phyloP scores from a whole-genome alignment of 2,888 invertebrate genomes.

The Caenorhabditis angaria region DNA sequence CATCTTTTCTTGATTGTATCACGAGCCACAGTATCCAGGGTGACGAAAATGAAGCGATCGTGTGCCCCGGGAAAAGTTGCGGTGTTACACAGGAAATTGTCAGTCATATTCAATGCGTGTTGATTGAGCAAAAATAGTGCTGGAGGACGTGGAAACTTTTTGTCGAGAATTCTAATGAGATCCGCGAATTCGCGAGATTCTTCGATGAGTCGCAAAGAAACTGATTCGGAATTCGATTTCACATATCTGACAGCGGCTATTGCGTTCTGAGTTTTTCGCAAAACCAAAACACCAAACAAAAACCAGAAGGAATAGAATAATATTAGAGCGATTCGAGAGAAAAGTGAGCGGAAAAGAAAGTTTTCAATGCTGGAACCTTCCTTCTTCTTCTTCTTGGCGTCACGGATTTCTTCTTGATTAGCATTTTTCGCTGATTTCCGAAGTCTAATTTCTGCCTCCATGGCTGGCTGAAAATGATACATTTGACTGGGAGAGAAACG shows the following conservation, averaged over 20 bases:
- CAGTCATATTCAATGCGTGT: conserved; percentile 71
- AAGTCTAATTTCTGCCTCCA: not conserved
- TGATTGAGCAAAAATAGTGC: conserved; percentile 71
- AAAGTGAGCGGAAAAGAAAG: conserved; percentile 10
- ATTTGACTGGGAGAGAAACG: not conserved
- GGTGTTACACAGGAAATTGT: conserved; percentile 71
- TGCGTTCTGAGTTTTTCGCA: conserved; percentile 69
- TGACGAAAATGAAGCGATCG: conserved; percentile 69
- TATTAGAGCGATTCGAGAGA: conserved; percentile 29
- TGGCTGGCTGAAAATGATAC: not conserved
- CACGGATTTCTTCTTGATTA: not conserved
- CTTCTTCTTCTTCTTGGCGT: not conserved
- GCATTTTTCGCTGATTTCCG: not conserved
- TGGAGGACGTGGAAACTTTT: conserved; percentile 63
- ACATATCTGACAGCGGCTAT: conserved; percentile 70
- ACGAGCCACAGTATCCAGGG: conserved; percentile 65
- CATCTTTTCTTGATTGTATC: conserved; percentile 61
- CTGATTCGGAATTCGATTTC: conserved; percentile 61
- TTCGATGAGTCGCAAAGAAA: conserved; percentile 60
- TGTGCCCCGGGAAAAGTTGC: conserved; percentile 47
- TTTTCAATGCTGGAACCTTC: not conserved
- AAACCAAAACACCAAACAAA: conserved; percentile 61
- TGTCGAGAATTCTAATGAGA: conserved; percentile 40
- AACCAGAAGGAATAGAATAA: conserved; percentile 59
- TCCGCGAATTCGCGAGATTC: conserved; percentile 64